Percentiles rank a stretch among this genome's conserved stretches.
Conservation (phyloP, 2,888 invertebrate species). For the Dryomyza anilis region DNA sequence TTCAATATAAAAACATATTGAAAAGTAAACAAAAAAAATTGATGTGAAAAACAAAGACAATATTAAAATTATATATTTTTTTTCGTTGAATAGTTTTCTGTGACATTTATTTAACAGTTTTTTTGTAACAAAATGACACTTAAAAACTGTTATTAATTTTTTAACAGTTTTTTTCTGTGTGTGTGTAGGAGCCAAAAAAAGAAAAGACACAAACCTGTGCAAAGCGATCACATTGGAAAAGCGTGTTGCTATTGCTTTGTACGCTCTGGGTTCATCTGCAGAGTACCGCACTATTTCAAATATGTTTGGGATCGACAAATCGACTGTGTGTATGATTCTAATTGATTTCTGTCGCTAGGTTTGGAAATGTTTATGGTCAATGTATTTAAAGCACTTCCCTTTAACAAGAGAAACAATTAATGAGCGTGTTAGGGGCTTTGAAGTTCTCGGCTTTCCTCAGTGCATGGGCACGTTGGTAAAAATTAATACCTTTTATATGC, state of each 20-base stretch:
- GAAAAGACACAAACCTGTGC: neutral
- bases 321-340: neutral
- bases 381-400: neutral
- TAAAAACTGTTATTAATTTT: too few species aligned
- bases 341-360: neutral
- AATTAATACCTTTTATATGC: neutral
- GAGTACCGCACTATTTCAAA: neutral
- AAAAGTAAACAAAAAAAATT: too few species aligned
- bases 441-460: constrained; percentile 16
- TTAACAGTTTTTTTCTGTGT: neutral
- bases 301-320: constrained; percentile 4
- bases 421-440: constrained; percentile 18
- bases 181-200: neutral
- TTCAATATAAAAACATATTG: too few species aligned
- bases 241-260: constrained; percentile 17
- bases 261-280: constrained; percentile 6
- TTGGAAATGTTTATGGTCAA: neutral
- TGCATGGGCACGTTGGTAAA: constrained; percentile 2
- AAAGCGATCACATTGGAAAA: constrained; percentile 3
- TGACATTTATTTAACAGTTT: too few species aligned
- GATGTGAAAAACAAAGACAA: too few species aligned
- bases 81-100: too few species aligned
- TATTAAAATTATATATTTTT: too few species aligned
- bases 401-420: neutral
- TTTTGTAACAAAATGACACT: too few species aligned